Evolutionary conservation across 2,797 vertebrate genomes (phyloP), one percentile per base, ranked within the genome.

Genomic region (Huso huso): DNA sequence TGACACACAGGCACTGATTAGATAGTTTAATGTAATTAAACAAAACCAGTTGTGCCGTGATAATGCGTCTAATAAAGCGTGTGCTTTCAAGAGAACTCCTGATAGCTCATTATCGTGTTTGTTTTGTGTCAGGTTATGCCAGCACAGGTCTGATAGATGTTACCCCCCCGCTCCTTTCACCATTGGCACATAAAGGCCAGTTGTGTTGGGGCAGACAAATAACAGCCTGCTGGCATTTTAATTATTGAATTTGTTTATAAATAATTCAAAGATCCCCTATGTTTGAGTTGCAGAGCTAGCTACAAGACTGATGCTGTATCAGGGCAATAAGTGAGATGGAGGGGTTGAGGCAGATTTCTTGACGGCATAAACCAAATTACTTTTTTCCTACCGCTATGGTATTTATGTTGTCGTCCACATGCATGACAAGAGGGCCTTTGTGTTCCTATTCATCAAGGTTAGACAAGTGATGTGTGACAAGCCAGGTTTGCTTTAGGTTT

Each of bases 241-340:
- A 86, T 88, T 84, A 88, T 88, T 88, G 84, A 90, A 82, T 73
- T 71, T n/a, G 70, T 71, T 73, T 51, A 72, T 86, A 79, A 87
- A 88, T 87, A 83, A 86, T 85, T 84, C 78, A 88, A 80, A 62
- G 74, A 58, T 69, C 78, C 74, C 12, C 12, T 13, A 3, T 58
- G 55, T 58, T n/a, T 58, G 55, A n/a, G 55, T 58, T 58, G 15
- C 6, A 58, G 11, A 15, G 55, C 8, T 58, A 8, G 18, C 37
- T 37, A 37, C 37, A 4, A 37, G 37, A 37, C 37, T 18, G 18
- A 18, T 18, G 18, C 18, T 37, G 1, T 37, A 37, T 37, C 37
- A 37, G 37, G 37, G 37, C 37, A 37, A 37, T 37, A 37, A 37
- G 37, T 37, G 37, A 37, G 37, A 37, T 37, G 37, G 37, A 37